A percentile compares a stretch with the other conserved stretches of the same genome.
Conservation (phyloP, 2,797 vertebrate genomes). For the Peromyscus aztecus region DNA sequence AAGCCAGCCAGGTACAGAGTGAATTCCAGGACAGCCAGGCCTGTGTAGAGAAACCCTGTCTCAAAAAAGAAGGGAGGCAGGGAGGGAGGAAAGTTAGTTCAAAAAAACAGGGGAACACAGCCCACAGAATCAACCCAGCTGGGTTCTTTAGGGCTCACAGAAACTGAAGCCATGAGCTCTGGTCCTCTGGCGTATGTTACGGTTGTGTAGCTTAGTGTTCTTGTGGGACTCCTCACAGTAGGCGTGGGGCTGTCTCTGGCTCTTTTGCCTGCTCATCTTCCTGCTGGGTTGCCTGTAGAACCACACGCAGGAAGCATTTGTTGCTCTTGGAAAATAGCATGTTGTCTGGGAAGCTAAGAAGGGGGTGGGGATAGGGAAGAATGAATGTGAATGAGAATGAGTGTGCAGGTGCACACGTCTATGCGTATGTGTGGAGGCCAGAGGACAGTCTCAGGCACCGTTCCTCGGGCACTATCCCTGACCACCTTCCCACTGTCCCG, state of each 20-base stretch:
- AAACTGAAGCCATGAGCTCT: neutral
- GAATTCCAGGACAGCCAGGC: neutral
- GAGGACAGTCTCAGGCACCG: neutral
- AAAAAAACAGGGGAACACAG: neutral
- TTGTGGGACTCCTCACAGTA: neutral
- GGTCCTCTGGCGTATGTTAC: neutral
- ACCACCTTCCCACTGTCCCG: neutral
- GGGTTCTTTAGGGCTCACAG: neutral
- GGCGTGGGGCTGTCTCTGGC: neutral
- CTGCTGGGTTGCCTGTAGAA: neutral
- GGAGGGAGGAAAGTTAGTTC: neutral
- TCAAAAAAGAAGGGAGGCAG: neutral
- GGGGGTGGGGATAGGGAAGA: neutral
- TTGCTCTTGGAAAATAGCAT: slow-evolving; percentile 4
- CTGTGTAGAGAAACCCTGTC: neutral
- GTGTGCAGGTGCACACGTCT: neutral
- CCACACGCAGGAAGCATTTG: neutral
- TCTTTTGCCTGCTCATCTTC: neutral
- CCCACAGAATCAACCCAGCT: neutral
- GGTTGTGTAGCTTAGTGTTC: neutral
- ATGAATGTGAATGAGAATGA: neutral
- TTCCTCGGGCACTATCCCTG: neutral
- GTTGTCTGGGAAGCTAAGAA: neutral
- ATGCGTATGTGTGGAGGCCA: neutral
- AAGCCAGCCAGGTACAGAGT: neutral